Conservation (phyloP, 2,797 vertebrate species). For the Masticophis lateralis region DNA sequence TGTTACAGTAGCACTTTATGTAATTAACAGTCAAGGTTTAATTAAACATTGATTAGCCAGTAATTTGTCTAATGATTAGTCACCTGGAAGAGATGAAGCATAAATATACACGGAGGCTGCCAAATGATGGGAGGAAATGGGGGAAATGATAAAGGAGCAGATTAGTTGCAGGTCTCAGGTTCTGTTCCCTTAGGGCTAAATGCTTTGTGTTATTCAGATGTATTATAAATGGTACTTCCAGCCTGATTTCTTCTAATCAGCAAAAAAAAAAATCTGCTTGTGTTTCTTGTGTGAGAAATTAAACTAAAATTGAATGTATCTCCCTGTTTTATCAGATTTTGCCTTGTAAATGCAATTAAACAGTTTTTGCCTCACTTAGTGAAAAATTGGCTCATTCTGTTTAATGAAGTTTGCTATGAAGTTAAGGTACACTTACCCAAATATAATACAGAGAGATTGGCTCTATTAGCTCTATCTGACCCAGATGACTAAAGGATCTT, state of each 20-base stretch:
- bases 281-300: constrained; percentile 74
- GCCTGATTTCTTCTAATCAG: constrained; percentile 78
- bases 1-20: constrained; percentile 73
- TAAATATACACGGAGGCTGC: constrained; percentile 71
- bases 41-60: constrained; percentile 91
- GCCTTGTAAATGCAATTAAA: constrained; percentile 71
- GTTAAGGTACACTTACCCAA: not conserved
- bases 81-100: constrained; percentile 79
- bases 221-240: constrained; percentile 78
- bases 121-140: constrained; percentile 56
- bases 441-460: not conserved
- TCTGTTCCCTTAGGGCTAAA: constrained; percentile 68
- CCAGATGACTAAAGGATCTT: not conserved
- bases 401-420: constrained; percentile 20
- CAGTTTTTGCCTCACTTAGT: constrained; percentile 58
- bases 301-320: constrained; percentile 70
- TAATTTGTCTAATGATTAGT: constrained; percentile 87
- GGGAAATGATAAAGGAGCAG: constrained; percentile 76
- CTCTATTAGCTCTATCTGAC: not conserved
- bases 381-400: constrained; percentile 60
- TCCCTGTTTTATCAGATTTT: constrained; percentile 74
- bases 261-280: constrained; percentile 67
- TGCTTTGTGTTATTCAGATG: constrained; percentile 70
- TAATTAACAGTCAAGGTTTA: constrained; percentile 86
- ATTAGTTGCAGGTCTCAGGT: constrained; percentile 71